Percentiles rank a stretch among this genome's conserved stretches.
Conservation (phyloP, 2,797 vertebrate genomes). For the Macrochelys suwanniensis region DNA sequence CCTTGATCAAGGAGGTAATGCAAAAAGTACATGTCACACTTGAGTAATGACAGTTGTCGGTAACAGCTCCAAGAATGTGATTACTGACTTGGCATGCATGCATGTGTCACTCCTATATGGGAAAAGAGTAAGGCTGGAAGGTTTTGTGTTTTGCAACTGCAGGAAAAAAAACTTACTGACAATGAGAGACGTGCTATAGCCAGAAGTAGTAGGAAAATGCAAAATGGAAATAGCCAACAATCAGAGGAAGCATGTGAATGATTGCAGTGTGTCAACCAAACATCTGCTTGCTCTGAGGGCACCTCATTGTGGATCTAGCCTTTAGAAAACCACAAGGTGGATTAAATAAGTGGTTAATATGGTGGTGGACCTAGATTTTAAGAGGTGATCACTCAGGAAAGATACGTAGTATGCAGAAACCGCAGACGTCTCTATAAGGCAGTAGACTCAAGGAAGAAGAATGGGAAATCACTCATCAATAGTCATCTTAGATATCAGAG, state of each 20-base stretch:
- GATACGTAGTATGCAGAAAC: neutral
- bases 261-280: neutral
- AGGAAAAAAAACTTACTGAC: neutral
- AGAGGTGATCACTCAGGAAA: neutral
- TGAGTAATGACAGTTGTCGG: neutral
- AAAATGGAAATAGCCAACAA: neutral
- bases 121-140: neutral
- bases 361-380: neutral
- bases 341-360: neutral
- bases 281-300: neutral
- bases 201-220: neutral
- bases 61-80: slow-evolving; percentile 5
- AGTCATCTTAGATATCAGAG: no score
- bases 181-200: neutral
- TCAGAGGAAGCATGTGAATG: neutral
- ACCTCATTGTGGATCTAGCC: neutral
- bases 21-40: neutral
- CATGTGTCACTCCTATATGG: neutral
- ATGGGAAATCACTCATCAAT: no score
- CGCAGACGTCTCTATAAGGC: neutral
- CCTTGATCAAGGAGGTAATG: slow-evolving; percentile 46
- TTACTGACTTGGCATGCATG: neutral
- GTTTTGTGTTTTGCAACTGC: neutral
- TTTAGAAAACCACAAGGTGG: neutral
- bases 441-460: neutral